A percentile compares a stretch with the other conserved stretches of the same genome.
phyloP scores from a whole-genome alignment of 2,797 vertebrate genomes.

The Parauchenoglanis ngamensis region DNA sequence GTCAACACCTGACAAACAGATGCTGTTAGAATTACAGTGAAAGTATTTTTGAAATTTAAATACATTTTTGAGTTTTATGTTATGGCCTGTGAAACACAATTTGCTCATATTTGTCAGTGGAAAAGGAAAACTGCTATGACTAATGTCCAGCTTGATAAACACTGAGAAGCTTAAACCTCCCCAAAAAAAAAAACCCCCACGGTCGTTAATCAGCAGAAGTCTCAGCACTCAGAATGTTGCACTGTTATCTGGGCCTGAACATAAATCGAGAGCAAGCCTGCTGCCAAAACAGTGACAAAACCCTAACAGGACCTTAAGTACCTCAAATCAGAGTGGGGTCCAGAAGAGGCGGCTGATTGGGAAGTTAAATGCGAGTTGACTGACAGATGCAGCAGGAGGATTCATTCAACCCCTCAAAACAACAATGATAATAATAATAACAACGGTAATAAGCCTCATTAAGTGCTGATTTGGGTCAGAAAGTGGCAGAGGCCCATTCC shows the following conservation, averaged over 20 bases:
- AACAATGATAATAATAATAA: constrained; percentile 30
- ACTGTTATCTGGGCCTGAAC: not conserved
- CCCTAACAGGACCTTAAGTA: constrained; percentile 25
- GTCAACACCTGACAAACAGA: not conserved
- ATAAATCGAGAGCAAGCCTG: not conserved
- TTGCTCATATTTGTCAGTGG: too few species aligned
- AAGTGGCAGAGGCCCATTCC: constrained; percentile 34
- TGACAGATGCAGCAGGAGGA: constrained; percentile 35
- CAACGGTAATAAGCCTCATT: constrained; percentile 45
- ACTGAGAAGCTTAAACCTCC: not conserved
- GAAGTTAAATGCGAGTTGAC: constrained; percentile 42
- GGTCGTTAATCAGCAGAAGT: not conserved
- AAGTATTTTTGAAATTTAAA: not conserved
- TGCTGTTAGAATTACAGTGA: not conserved
- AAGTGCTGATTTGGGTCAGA: constrained; percentile 41
- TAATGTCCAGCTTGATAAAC: not conserved
- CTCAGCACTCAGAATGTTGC: not conserved
- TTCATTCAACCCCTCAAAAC: constrained; percentile 34
- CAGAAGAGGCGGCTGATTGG: constrained; percentile 40
- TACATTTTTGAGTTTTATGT: not conserved
- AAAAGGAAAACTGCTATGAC: not conserved
- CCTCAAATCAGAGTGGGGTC: not conserved
- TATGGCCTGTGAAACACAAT: too few species aligned
- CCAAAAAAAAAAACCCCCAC: not conserved
- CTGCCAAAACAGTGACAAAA: not conserved